phyloP scores from a whole-genome alignment of 2,888 invertebrate species.

The Odontocolon sp. region DNA sequence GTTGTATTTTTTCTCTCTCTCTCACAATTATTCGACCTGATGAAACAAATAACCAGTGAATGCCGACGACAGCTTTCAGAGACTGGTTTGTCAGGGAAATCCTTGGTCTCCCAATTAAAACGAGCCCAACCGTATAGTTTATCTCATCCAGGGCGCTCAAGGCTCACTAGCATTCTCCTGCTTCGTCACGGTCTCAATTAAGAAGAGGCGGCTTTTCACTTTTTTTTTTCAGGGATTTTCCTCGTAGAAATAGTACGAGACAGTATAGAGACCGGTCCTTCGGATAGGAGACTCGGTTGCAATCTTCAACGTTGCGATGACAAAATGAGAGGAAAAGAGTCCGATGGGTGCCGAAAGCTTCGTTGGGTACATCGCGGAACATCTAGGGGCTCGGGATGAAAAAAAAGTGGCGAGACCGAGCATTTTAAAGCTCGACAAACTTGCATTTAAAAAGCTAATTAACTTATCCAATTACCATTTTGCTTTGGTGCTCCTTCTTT shows the following conservation, averaged over 20 bases:
- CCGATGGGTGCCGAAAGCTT: not conserved
- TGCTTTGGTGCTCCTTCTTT: slow-evolving; percentile 34
- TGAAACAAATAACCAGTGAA: slow-evolving; percentile 1
- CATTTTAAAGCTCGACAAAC: slow-evolving; percentile 69
- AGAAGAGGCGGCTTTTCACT: slow-evolving; percentile 44
- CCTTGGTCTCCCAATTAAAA: slow-evolving; percentile 71
- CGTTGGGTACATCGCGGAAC: slow-evolving; percentile 22
- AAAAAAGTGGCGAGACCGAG: slow-evolving; percentile 6
- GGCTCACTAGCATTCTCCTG: slow-evolving; percentile 43
- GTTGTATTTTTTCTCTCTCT: slow-evolving; percentile 1
- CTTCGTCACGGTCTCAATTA: slow-evolving; percentile 56
- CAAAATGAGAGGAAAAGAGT: slow-evolving; percentile 15
- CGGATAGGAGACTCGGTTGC: not conserved
- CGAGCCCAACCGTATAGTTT: slow-evolving; percentile 43
- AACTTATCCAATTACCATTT: slow-evolving; percentile 73
- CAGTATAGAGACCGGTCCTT: slow-evolving; percentile 10
- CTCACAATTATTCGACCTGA: slow-evolving; percentile 15
- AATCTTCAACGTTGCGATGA: slow-evolving; percentile 7
- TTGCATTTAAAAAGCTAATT: slow-evolving; percentile 76
- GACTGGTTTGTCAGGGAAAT: slow-evolving; percentile 52
- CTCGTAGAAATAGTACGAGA: slow-evolving; percentile 21
- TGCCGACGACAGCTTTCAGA: not conserved
- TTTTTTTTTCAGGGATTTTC: slow-evolving; percentile 42
- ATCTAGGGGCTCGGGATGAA: slow-evolving; percentile 32
- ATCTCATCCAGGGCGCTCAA: slow-evolving; percentile 43